These are phyloP conservation scores for Heliconius hewitsoni DNA, from an alignment of 1,140 invertebrate genomes.

Conservation along the genomic window DNA sequence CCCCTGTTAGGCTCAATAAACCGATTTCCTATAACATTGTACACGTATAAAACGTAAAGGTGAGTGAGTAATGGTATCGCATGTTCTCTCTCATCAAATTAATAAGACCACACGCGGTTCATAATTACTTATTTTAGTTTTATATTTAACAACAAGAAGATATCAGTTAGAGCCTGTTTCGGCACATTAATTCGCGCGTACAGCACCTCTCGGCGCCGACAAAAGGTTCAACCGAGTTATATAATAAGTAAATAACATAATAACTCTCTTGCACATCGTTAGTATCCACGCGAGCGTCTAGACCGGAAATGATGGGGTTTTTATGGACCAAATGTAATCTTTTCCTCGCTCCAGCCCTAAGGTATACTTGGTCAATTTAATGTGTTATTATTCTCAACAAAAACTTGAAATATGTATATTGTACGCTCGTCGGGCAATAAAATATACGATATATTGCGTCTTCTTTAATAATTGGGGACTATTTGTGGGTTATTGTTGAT, in stretches of 20 bases:
- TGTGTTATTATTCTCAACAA: neutral
- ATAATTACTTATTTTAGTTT: constrained; percentile 6
- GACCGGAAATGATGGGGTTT: constrained; percentile 59
- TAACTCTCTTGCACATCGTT: constrained; percentile 55
- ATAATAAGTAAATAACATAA: constrained; percentile 30
- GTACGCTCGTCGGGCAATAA: neutral
- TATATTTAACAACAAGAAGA: constrained; percentile 1
- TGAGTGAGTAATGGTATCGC: neutral
- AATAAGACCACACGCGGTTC: constrained; percentile 16
- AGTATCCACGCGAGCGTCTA: constrained; percentile 61
- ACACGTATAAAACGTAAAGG: neutral
- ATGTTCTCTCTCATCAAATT: neutral
- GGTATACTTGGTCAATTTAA: constrained; percentile 12
- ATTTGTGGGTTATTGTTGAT: neutral
- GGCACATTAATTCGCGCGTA: constrained; percentile 50
- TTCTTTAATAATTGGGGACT: constrained; percentile 2
- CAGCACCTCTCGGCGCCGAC: constrained; percentile 33
- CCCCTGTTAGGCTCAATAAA: neutral
- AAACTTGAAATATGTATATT: neutral
- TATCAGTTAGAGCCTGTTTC: constrained; percentile 36
- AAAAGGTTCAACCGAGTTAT: constrained; percentile 21
- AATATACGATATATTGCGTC: constrained; percentile 6
- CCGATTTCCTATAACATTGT: neutral
- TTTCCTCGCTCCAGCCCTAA: neutral
- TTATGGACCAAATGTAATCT: constrained; percentile 44